Conservation (phyloP, 92 coral and sea anemone species). For the Parazoanthus swiftii region DNA sequence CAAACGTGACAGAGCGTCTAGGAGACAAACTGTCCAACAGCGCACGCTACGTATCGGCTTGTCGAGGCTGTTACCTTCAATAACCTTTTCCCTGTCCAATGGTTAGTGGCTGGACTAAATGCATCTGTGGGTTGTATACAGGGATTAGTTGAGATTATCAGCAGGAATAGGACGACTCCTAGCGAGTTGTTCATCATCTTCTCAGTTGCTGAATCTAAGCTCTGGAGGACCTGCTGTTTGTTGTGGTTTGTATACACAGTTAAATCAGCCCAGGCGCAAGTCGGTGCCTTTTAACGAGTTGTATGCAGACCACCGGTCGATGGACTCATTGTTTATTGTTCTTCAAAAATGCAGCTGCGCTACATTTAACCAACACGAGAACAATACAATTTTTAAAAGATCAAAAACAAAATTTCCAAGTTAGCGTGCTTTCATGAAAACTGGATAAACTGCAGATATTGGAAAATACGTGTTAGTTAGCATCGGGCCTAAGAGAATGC, state of each 20-base stretch:
- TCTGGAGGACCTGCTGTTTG: background rate
- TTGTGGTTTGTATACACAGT: background rate
- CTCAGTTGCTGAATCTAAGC: background rate
- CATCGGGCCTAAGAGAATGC: background rate
- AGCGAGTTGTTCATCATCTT: background rate
- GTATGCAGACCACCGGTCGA: background rate
- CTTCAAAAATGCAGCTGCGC: background rate
- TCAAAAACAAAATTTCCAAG: background rate
- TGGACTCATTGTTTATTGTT: background rate
- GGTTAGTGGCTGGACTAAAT: background rate
- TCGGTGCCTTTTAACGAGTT: background rate
- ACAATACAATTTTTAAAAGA: background rate
- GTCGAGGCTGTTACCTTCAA: background rate
- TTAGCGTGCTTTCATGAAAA: background rate
- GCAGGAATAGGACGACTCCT: background rate
- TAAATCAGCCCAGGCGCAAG: background rate
- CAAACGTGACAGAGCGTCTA: background rate
- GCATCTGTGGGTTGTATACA: background rate
- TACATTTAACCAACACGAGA: background rate
- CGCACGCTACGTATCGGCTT: background rate
- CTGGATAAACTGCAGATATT: background rate
- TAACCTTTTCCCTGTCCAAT: background rate
- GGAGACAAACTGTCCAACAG: background rate
- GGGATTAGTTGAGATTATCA: background rate
- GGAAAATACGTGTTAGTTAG: too few species aligned